Conservation (phyloP, 2,888 invertebrate species). For the Leistus spinibarbis region DNA sequence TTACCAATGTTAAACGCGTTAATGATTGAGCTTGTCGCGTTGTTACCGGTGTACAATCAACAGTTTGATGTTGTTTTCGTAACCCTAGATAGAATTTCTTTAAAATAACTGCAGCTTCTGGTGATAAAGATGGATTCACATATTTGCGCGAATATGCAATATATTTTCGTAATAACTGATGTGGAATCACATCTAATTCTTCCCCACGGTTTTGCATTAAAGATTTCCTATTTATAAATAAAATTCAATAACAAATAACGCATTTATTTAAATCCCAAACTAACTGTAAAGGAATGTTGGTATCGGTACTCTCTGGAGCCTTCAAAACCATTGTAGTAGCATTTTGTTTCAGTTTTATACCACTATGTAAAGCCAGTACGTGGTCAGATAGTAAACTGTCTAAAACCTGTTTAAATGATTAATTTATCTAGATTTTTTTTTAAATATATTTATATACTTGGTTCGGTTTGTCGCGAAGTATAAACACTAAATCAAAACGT, state of each 20-base stretch:
- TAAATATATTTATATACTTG: slow-evolving; percentile 60
- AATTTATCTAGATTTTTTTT: neutral
- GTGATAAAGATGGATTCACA: slow-evolving; percentile 78
- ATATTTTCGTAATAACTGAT: slow-evolving; percentile 82
- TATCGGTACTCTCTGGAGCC: neutral
- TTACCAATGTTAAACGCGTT: slow-evolving; percentile 78
- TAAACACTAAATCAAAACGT: slow-evolving; percentile 91
- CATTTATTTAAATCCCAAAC: neutral
- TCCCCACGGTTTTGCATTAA: slow-evolving; percentile 61
- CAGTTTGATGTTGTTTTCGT: slow-evolving; percentile 68
- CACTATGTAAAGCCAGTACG: slow-evolving; percentile 77
- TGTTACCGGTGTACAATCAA: slow-evolving; percentile 80
- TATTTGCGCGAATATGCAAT: slow-evolving; percentile 90
- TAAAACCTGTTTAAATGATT: slow-evolving; percentile 63
- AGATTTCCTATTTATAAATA: neutral
- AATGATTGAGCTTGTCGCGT: slow-evolving; percentile 88
- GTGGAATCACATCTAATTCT: slow-evolving; percentile 73
- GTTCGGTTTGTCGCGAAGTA: slow-evolving; percentile 85
- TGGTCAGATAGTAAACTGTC: slow-evolving; percentile 82
- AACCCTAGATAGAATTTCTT: slow-evolving; percentile 83
- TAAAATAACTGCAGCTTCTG: slow-evolving; percentile 72
- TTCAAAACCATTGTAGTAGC: neutral
- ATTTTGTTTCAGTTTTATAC: slow-evolving; percentile 44
- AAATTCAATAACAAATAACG: slow-evolving; percentile 14
- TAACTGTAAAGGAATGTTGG: slow-evolving; percentile 21